Conservation (phyloP, 2,797 vertebrate species). For the Sus cebifrons region DNA sequence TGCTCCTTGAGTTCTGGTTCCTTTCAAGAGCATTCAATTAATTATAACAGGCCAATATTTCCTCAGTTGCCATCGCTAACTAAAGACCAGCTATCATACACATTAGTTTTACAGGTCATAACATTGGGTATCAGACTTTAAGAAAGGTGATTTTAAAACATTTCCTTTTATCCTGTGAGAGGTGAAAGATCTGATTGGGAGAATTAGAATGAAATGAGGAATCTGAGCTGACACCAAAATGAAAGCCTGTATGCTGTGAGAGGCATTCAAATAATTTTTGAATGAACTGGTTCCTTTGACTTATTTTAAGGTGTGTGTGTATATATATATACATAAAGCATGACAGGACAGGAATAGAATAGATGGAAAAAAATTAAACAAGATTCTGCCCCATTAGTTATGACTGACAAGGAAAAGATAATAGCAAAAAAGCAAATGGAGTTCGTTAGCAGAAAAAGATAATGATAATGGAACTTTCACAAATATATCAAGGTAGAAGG, state of each 20-base stretch:
- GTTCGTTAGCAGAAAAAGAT: slow-evolving; percentile 80
- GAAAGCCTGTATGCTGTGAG: slow-evolving; percentile 71
- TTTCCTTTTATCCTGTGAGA: slow-evolving; percentile 51
- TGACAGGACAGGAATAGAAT: slow-evolving; percentile 80
- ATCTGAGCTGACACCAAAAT: slow-evolving; percentile 62
- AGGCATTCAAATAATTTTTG: slow-evolving; percentile 85
- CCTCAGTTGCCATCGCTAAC: slow-evolving; percentile 70
- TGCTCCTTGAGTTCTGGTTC: neutral
- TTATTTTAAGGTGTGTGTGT: slow-evolving; percentile 72
- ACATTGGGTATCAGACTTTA: slow-evolving; percentile 58
- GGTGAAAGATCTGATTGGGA: slow-evolving; percentile 56
- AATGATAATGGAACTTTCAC: slow-evolving; percentile 76
- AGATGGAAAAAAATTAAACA: slow-evolving; percentile 76
- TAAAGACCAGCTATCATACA: slow-evolving; percentile 68
- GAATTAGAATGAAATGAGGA: slow-evolving; percentile 71
- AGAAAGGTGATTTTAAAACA: slow-evolving; percentile 73
- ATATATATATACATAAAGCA: slow-evolving; percentile 17
- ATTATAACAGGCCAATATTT: slow-evolving; percentile 74
- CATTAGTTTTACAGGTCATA: slow-evolving; percentile 73
- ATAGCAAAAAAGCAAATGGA: slow-evolving; percentile 77
- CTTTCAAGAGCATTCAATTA: slow-evolving; percentile 73
- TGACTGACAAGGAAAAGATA: slow-evolving; percentile 83
- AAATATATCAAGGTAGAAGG: slow-evolving; percentile 70
- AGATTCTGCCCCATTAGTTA: slow-evolving; percentile 79
- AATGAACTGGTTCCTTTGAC: slow-evolving; percentile 83